phyloP scores from a whole-genome alignment of 1,140 invertebrate genomes.

The Bathynomus jamesi region DNA sequence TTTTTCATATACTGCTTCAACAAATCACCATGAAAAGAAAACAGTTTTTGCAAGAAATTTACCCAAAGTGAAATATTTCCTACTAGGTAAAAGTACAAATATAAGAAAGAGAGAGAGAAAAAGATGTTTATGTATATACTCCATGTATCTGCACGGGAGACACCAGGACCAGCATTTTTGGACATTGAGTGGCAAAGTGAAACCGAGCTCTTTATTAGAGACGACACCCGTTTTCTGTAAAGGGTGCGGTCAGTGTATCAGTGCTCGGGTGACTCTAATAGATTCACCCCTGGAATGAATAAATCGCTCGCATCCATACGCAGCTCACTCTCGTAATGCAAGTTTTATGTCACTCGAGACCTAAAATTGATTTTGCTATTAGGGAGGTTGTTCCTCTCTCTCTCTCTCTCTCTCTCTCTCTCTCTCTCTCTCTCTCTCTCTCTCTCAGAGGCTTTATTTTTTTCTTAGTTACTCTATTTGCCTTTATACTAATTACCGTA shows the following conservation, averaged over 20 bases:
- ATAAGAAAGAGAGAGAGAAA: too few relatives aligned
- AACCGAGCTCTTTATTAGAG: neutral
- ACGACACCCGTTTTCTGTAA: neutral
- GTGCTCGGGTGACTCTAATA: neutral
- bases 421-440: neutral
- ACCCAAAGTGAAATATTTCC: too few relatives aligned
- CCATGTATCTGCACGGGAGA: neutral
- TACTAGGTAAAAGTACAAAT: too few relatives aligned
- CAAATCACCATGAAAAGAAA: too few relatives aligned
- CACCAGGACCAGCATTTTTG: neutral
- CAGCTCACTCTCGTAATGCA: neutral
- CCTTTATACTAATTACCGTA: neutral
- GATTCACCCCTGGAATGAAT: too few relatives aligned
- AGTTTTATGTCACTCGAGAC: neutral
- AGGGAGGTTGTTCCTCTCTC: neutral
- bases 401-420: neutral
- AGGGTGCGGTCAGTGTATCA: neutral
- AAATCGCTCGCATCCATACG: neutral
- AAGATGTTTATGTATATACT: neutral
- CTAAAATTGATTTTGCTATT: neutral
- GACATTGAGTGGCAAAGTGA: neutral
- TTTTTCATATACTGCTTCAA: too few relatives aligned
- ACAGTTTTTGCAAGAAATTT: too few relatives aligned
- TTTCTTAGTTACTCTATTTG: neutral
- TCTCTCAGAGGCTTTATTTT: neutral